Evolutionary conservation across 1,140 invertebrate species (phyloP).

Genomic region (Macrocentrus cingulum): DNA sequence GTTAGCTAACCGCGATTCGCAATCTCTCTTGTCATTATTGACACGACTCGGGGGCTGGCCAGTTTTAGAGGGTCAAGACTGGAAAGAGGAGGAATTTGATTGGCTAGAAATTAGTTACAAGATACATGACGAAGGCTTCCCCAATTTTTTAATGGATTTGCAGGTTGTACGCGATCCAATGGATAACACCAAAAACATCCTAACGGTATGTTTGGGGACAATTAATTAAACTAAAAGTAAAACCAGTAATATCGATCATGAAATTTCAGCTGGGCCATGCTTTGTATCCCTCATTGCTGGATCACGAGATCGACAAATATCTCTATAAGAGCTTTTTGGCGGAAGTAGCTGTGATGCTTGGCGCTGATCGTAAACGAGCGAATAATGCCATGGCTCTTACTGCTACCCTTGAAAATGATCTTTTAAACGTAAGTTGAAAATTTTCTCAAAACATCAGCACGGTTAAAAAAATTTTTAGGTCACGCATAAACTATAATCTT

Average conservation of each 20-base stretch:
- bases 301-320: conserved; percentile 83
- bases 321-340: conserved; percentile 86
- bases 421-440: not conserved
- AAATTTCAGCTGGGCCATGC: conserved; percentile 50
- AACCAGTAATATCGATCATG: no score
- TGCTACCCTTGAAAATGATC: conserved; percentile 77
- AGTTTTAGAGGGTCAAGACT: conserved; percentile 74
- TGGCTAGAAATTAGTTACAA: conserved; percentile 83
- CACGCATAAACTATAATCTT: no score
- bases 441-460: no score
- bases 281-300: conserved; percentile 60
- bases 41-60: conserved; percentile 86
- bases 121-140: conserved; percentile 77
- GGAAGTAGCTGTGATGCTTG: conserved; percentile 84
- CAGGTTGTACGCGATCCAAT: conserved; percentile 85
- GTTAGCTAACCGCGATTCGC: conserved; percentile 72
- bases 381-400: conserved; percentile 71
- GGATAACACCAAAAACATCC: conserved; percentile 80
- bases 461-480: no score
- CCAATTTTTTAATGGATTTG: conserved; percentile 88
- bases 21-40: conserved; percentile 72
- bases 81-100: conserved; percentile 72
- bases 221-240: conserved; percentile 78
- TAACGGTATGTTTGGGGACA: conserved; percentile 90
- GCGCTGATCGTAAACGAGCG: conserved; percentile 75